Conservation (phyloP, 1,140 invertebrate species). For the Zaprionus gabonicus region DNA sequence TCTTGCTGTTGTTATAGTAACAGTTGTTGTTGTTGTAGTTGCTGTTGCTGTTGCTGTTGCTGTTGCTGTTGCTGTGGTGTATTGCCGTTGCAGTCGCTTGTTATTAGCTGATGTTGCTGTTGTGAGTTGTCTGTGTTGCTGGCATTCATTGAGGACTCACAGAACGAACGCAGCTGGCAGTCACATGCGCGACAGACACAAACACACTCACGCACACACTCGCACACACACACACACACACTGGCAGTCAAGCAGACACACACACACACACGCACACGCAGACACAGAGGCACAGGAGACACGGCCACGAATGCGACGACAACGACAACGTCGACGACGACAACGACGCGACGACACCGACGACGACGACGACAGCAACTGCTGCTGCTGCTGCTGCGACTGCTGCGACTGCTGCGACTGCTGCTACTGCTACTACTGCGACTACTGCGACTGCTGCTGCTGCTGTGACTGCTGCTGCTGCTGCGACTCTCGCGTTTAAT, state of each 20-base stretch:
- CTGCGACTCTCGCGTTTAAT: conserved; percentile 53
- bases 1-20: conserved; percentile 3
- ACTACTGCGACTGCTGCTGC: conserved; percentile 16
- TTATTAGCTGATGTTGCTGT: conserved; percentile 29
- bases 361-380: conserved; percentile 20
- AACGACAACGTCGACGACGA: conserved; percentile 31
- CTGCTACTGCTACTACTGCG: conserved; percentile 21
- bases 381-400: conserved; percentile 8
- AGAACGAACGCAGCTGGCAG: conserved; percentile 58
- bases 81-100: conserved; percentile 10
- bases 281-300: conserved; percentile 32
- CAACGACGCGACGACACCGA: conserved; percentile 5
- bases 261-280: conserved; percentile 17
- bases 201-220: conserved; percentile 19
- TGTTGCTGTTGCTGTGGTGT: neutral
- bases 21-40: neutral
- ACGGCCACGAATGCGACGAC: conserved; percentile 36
- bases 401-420: conserved; percentile 15
- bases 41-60: neutral
- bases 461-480: conserved; percentile 21
- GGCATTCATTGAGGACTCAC: conserved; percentile 35
- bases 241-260: conserved; percentile 22
- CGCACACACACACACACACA: conserved; percentile 36
- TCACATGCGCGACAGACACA: conserved; percentile 51
- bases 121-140: conserved; percentile 9